Evolutionary conservation across 2,888 invertebrate genomes (phyloP).

Genomic region (Tubulanus polymorphus): DNA sequence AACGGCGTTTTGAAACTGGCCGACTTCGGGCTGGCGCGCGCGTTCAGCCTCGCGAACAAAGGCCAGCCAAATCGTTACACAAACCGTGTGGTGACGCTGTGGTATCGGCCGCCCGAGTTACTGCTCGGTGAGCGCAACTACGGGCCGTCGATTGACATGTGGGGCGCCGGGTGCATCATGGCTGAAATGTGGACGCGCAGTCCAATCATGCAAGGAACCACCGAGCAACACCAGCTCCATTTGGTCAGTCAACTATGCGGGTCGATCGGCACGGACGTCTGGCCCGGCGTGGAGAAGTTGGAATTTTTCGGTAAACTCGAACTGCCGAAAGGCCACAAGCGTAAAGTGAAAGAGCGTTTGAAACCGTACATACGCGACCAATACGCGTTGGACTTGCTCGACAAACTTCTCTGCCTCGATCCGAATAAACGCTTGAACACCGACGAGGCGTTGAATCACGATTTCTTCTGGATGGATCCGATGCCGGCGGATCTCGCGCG

Average conservation of each 20-base stretch:
- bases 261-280: slow-evolving; percentile 85
- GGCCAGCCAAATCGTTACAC: slow-evolving; percentile 85
- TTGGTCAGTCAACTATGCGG: slow-evolving; percentile 95
- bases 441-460: slow-evolving; percentile 91
- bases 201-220: slow-evolving; percentile 73
- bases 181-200: slow-evolving; percentile 97
- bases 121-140: slow-evolving; percentile 73
- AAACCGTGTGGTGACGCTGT: slow-evolving; percentile 94
- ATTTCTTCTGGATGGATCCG: slow-evolving; percentile 98
- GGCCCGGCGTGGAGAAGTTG: slow-evolving; percentile 82
- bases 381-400: slow-evolving; percentile 87
- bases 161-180: slow-evolving; percentile 96
- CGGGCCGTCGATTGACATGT: slow-evolving; percentile 92
- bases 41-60: slow-evolving; percentile 83
- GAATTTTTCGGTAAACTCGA: slow-evolving; percentile 67
- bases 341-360: slow-evolving; percentile 56
- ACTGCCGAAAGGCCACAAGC: slow-evolving; percentile 44
- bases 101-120: slow-evolving; percentile 70
- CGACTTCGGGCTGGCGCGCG: slow-evolving; percentile 94
- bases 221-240: slow-evolving; percentile 92
- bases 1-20: slow-evolving; percentile 83
- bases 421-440: slow-evolving; percentile 83
- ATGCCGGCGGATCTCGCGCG: slow-evolving; percentile 69
- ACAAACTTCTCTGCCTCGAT: slow-evolving; percentile 85
- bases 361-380: slow-evolving; percentile 87